Percentiles rank a stretch among this genome's conserved stretches.
Evolutionary conservation across 2,888 invertebrate species (phyloP).

Genomic region (Eupithecia dodoneata): DNA sequence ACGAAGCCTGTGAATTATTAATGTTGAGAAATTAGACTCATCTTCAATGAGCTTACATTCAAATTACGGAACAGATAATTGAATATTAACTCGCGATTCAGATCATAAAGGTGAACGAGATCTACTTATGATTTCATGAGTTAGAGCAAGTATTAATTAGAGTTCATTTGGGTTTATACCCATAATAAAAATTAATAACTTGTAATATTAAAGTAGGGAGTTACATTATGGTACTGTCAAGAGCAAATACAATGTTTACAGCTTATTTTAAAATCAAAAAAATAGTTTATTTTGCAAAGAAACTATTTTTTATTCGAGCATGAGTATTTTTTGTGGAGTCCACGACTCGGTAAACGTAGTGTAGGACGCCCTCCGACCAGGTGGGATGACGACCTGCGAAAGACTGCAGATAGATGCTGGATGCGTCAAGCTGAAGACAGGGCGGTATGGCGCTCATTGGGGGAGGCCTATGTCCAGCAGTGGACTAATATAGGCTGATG

Average conservation of each 20-base stretch:
- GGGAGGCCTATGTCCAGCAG: no score
- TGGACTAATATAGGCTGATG: no score
- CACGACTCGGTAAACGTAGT: no score
- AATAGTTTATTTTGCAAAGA: background rate
- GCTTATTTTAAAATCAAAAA: background rate
- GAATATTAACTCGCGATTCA: constrained; percentile 29
- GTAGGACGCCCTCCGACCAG: no score
- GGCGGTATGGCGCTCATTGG: no score
- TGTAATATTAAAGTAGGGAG: background rate
- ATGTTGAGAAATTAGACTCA: background rate
- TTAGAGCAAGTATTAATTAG: constrained; percentile 28
- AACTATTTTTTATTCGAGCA: background rate
- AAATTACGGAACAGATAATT: constrained; percentile 25
- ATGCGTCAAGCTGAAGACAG: no score
- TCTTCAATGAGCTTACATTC: constrained; percentile 1
- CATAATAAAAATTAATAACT: constrained; percentile 5
- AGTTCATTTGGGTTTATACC: constrained; percentile 20
- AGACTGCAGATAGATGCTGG: no score
- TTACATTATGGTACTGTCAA: background rate
- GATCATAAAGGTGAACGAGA: constrained; percentile 27
- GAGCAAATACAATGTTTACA: background rate
- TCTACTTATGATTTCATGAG: constrained; percentile 32
- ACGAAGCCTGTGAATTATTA: background rate
- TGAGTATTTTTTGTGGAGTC: no score
- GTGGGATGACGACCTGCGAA: no score